Evolutionary conservation across 2,113 vertebrate species (phyloP).

Genomic region (Bubalus kerabau): DNA sequence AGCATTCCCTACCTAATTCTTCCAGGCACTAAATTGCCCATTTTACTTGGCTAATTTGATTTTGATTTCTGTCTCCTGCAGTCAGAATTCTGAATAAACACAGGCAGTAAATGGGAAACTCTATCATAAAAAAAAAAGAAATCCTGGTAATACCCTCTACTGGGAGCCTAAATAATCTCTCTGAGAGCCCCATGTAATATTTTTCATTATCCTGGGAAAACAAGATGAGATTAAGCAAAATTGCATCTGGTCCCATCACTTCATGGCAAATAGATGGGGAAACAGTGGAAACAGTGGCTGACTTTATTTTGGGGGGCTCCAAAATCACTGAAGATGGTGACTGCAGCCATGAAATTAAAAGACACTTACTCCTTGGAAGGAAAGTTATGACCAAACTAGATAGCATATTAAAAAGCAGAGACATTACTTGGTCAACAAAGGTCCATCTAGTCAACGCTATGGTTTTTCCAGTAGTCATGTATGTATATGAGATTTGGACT

Average conservation of each 20-base stretch:
- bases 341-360: background rate
- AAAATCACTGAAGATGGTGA: background rate
- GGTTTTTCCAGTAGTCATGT: background rate
- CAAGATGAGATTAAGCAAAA: background rate
- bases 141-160: background rate
- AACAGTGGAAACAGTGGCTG: background rate
- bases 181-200: background rate
- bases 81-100: background rate
- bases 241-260: background rate
- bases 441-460: background rate
- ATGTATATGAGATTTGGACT: background rate
- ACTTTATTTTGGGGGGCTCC: background rate
- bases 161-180: background rate
- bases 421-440: background rate
- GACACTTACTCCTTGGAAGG: background rate
- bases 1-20: background rate
- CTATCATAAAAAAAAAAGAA: background rate
- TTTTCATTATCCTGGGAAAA: background rate
- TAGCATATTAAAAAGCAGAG: background rate
- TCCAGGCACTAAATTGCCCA: background rate
- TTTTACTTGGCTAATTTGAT: background rate
- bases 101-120: background rate
- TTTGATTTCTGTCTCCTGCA: background rate
- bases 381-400: background rate
- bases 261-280: background rate